phyloP scores from a whole-genome alignment of 2,797 vertebrate genomes.

The Malurus splendens region DNA sequence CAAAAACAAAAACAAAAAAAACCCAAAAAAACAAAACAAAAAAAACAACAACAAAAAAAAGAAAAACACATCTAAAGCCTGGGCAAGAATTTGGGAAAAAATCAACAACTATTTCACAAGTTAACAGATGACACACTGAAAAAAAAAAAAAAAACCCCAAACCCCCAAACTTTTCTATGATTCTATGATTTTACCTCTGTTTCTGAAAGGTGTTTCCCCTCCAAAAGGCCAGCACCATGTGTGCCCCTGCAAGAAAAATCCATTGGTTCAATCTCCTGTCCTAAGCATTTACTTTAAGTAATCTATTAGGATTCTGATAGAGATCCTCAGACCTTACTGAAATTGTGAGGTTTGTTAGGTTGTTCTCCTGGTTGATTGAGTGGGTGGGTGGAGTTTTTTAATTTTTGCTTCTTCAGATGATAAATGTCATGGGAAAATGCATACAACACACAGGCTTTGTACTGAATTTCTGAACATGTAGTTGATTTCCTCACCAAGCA shows the following conservation, averaged over 20 bases:
- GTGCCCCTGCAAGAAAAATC: background rate
- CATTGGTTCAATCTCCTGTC: background rate
- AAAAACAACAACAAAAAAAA: too few relatives aligned
- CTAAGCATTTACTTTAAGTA: background rate
- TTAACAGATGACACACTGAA: background rate
- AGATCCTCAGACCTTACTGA: background rate
- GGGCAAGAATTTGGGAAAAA: background rate
- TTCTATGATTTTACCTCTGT: background rate
- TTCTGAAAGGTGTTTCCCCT: background rate
- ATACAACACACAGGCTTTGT: background rate
- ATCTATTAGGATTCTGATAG: background rate
- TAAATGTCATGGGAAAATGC: background rate
- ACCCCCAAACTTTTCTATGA: accelerated
- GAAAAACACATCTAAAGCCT: background rate
- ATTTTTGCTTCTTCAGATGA: background rate
- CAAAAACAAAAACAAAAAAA: background rate
- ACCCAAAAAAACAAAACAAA: too few relatives aligned
- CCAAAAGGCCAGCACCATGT: accelerated
- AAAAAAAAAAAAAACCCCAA: background rate
- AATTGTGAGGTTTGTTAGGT: background rate
- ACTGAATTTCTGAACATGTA: background rate
- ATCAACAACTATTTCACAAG: background rate
- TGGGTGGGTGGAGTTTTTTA: background rate
- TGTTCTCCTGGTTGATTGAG: background rate
- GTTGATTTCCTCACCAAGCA: background rate